Conservation (phyloP, 2,888 invertebrate species). For the Troides helena region DNA sequence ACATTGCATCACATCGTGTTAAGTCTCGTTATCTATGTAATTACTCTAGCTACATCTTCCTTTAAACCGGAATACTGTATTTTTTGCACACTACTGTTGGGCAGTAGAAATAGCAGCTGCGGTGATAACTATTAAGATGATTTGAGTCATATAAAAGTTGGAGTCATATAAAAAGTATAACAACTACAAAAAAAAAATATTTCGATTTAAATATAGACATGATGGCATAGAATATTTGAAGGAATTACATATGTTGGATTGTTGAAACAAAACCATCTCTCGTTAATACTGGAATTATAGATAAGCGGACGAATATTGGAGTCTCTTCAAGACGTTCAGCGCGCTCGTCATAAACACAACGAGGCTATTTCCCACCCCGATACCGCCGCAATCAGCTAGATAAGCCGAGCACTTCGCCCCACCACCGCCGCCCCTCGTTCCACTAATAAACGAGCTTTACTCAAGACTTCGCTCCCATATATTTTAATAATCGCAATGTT, state of each 20-base stretch:
- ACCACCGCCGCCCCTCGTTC: neutral
- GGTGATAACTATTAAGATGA: no score
- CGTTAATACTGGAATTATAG: conserved; percentile 21
- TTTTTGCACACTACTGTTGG: no score
- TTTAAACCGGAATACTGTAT: no score
- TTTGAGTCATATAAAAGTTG: no score
- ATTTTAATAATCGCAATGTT: conserved; percentile 1
- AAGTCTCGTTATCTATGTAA: no score
- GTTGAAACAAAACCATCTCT: neutral
- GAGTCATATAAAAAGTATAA: neutral
- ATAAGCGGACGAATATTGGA: conserved; percentile 17
- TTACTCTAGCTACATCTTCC: no score
- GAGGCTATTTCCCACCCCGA: conserved; percentile 40
- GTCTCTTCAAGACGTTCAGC: conserved; percentile 41
- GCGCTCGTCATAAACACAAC: conserved; percentile 44
- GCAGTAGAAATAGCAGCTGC: no score
- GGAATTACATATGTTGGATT: neutral
- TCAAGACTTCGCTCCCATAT: neutral
- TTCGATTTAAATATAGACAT: neutral
- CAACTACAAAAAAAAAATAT: no score
- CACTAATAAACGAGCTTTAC: conserved; percentile 5
- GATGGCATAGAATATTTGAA: neutral
- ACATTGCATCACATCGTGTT: no score
- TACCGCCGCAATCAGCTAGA: conserved; percentile 30
- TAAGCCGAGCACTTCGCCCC: conserved; percentile 21